Percentiles rank a stretch among this genome's conserved stretches.
Conservation (phyloP, 2,888 invertebrate genomes). For the Scaeva pyrastri region DNA sequence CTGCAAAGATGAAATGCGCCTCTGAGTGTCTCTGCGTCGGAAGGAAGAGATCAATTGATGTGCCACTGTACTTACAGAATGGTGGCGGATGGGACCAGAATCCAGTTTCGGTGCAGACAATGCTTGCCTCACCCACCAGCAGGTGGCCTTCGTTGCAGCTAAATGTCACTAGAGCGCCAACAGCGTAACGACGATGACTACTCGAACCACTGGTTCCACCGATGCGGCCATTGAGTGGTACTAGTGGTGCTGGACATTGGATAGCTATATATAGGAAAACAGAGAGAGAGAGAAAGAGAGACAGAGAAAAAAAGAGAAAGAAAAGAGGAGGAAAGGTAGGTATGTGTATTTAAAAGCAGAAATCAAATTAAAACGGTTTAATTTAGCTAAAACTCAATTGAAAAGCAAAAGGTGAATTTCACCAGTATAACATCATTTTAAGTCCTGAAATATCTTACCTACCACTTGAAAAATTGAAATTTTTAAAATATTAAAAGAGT, state of each 20-base stretch:
- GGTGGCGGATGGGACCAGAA: conserved; percentile 95
- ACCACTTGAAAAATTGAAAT: too few relatives aligned
- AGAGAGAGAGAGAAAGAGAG: conserved; percentile 3
- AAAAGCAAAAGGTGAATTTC: conserved; percentile 20
- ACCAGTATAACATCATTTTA: neutral
- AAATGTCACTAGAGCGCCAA: conserved; percentile 92
- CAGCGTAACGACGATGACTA: conserved; percentile 88
- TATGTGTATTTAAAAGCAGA: conserved; percentile 53
- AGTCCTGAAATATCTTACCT: too few relatives aligned
- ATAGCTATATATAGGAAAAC: conserved; percentile 86
- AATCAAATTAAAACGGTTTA: conserved; percentile 60
- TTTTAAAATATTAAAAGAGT: too few relatives aligned
- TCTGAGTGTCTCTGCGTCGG: conserved; percentile 57
- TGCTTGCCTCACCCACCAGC: conserved; percentile 89
- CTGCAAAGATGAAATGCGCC: conserved; percentile 82
- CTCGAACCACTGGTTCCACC: conserved; percentile 82
- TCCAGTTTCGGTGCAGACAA: conserved; percentile 94
- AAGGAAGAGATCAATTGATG: conserved; percentile 47
- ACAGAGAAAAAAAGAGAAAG: neutral
- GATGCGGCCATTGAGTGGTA: conserved; percentile 89
- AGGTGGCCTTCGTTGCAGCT: conserved; percentile 88
- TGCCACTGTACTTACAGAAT: conserved; percentile 86
- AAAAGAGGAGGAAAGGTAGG: conserved; percentile 19
- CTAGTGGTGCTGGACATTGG: conserved; percentile 90
- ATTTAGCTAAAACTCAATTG: neutral